phyloP scores from a whole-genome alignment of 2,888 invertebrate species.

The Dynastes maya region DNA sequence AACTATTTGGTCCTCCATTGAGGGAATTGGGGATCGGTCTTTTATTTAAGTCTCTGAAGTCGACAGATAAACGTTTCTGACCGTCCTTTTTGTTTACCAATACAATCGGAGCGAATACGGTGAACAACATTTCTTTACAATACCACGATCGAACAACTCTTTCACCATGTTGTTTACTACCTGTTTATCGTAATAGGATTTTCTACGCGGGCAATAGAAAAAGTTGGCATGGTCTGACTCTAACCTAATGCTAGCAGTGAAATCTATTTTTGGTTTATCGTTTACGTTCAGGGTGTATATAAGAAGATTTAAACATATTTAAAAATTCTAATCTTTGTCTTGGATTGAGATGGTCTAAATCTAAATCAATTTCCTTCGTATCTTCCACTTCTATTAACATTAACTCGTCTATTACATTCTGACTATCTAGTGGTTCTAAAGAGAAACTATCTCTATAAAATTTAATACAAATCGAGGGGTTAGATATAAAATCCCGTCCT shows the following conservation, averaged over 20 bases:
- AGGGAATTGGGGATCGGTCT: not conserved
- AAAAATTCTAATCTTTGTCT: not conserved
- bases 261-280: constrained; percentile 8
- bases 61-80: not conserved
- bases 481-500: not conserved
- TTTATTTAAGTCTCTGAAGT: constrained; percentile 1
- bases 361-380: not conserved
- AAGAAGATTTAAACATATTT: not conserved
- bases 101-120: not conserved
- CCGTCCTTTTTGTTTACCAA: not conserved
- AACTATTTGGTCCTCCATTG: not conserved
- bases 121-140: not conserved
- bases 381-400: not conserved
- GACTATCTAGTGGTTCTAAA: not conserved
- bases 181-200: not conserved
- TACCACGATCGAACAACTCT: not conserved
- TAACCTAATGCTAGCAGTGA: not conserved
- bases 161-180: not conserved
- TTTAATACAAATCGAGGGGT: not conserved
- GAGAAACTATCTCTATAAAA: not conserved
- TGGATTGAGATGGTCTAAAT: not conserved
- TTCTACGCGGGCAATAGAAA: not conserved
- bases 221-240: not conserved
- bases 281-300: not conserved
- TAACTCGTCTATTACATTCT: not conserved